These are phyloP conservation scores for Tarsius wallacei DNA, from an alignment of 2,797 vertebrate species.

Conservation along the genomic window DNA sequence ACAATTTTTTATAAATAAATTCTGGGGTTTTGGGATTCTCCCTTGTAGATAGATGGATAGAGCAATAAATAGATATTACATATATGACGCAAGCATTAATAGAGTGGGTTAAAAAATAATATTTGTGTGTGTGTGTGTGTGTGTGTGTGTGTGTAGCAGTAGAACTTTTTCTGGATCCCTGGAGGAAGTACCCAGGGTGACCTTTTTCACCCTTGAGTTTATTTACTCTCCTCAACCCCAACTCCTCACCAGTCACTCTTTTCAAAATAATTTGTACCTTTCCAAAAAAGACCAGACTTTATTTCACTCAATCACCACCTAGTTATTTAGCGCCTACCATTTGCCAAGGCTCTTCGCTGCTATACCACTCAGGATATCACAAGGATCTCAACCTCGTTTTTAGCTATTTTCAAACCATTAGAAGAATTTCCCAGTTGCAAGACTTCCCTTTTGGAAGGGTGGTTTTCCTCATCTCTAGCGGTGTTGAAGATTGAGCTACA, in stretches of 20 bases:
- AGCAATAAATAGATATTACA: neutral
- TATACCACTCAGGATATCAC: neutral
- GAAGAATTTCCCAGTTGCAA: neutral
- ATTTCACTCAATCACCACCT: neutral
- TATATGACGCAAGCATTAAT: neutral
- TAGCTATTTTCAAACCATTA: neutral
- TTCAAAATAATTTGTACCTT: neutral
- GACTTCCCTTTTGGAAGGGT: neutral
- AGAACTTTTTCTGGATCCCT: neutral
- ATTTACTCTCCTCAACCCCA: neutral
- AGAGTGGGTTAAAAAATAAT: neutral
- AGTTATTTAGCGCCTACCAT: neutral
- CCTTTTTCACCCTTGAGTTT: neutral
- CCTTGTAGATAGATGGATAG: too few relatives aligned
- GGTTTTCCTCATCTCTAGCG: neutral
- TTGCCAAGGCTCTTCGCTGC: neutral
- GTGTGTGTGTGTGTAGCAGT: fast-evolving
- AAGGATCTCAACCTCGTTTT: neutral
- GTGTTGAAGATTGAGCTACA: neutral
- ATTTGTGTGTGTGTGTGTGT: too few relatives aligned
- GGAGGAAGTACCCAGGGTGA: neutral
- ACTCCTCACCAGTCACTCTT: neutral
- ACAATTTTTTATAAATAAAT: too few relatives aligned
- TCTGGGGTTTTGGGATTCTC: too few relatives aligned
- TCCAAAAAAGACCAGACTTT: neutral